Evolutionary conservation across 1,140 invertebrate species (phyloP).

Genomic region (Penaeus japonicus): DNA sequence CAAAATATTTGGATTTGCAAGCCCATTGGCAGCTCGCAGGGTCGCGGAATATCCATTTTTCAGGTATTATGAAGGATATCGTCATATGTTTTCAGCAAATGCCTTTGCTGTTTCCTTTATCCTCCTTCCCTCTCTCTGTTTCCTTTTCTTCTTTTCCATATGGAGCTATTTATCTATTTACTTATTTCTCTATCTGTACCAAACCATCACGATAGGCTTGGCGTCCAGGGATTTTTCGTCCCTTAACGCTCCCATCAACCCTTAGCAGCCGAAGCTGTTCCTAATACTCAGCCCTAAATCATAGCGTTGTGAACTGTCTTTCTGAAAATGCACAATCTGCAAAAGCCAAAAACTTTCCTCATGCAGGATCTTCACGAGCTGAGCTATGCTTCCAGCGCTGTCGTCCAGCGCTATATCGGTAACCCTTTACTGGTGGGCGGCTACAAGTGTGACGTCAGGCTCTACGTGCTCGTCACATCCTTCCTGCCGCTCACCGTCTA

Average conservation of each 20-base stretch:
- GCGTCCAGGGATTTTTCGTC: background rate
- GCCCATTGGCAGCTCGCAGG: conserved; percentile 83
- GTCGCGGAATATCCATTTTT: conserved; percentile 83
- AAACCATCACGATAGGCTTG: background rate
- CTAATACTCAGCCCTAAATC: background rate
- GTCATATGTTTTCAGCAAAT: too few species aligned
- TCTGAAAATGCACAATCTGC: too few species aligned
- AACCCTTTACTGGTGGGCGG: conserved; percentile 85
- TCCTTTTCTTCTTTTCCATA: background rate
- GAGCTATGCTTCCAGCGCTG: conserved; percentile 73
- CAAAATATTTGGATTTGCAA: conserved; percentile 82
- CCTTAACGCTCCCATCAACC: background rate
- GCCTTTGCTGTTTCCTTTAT: too few species aligned
- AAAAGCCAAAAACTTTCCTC: conserved; percentile 51
- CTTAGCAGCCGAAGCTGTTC: background rate
- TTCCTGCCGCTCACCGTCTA: conserved; percentile 83
- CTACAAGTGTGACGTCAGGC: conserved; percentile 80
- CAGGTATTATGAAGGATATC: conserved; percentile 67
- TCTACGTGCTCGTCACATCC: conserved; percentile 85
- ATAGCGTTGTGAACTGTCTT: too few species aligned
- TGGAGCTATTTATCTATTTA: background rate
- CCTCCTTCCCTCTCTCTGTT: too few species aligned
- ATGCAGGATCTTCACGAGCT: conserved; percentile 78
- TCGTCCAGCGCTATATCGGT: conserved; percentile 84
- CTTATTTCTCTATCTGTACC: background rate